A percentile compares a stretch with the other conserved stretches of the same genome.
These are phyloP conservation scores for Chloebia gouldiae DNA, from an alignment of 2,113 vertebrate genomes.

Conservation along the genomic window DNA sequence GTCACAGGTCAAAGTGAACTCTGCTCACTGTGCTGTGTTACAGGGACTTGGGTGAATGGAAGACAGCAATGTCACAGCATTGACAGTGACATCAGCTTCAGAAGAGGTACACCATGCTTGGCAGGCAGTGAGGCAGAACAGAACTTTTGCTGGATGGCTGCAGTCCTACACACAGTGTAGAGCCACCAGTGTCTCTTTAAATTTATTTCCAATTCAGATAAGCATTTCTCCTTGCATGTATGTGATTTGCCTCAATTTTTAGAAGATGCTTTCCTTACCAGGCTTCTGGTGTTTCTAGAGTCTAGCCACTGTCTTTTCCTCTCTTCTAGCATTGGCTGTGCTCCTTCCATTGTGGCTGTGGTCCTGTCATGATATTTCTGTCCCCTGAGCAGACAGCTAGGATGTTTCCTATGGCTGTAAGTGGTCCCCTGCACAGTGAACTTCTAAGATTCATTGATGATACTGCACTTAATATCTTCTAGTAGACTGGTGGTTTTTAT, in stretches of 20 bases:
- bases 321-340: neutral
- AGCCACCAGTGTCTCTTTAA: neutral
- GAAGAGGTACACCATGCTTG: neutral
- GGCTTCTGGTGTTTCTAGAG: neutral
- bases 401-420: neutral
- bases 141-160: neutral
- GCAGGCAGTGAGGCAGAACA: neutral
- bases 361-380: neutral
- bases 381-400: neutral
- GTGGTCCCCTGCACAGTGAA: neutral
- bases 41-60: neutral
- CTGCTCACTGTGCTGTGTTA: fast-evolving
- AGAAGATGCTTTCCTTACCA: neutral
- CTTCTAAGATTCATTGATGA: neutral
- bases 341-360: neutral
- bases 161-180: neutral
- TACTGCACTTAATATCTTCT: neutral
- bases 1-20: neutral
- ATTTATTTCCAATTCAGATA: neutral
- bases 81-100: neutral
- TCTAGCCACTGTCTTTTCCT: neutral
- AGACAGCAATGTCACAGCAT: neutral
- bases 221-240: neutral
- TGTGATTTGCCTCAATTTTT: neutral
- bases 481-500: neutral